Evolutionary conservation across 2,797 vertebrate genomes (phyloP), one percentile per base, ranked within the genome.

Genomic region (Sylvia borin): DNA sequence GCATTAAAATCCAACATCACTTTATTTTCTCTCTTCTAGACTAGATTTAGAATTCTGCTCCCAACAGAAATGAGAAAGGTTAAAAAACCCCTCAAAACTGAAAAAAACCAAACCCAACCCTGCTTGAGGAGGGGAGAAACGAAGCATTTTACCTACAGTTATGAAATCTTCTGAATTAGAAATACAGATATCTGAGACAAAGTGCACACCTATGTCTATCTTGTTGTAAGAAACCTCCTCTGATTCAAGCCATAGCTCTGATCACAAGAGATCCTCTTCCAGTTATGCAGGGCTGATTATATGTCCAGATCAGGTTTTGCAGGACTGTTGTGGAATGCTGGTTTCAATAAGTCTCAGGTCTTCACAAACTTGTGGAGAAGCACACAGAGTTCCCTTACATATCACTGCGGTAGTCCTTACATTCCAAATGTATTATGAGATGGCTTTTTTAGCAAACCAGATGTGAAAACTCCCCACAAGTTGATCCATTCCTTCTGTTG

Each of bases 371-470:
- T 12, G 6, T 25, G 21, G 25, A 42, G 24, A 62, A 86, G 16
- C 50, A 36, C 0, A 0, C 53, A 34, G 31, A 51, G 12, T 48
- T 84, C 61, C 53, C 32, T 54, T 66, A 43, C 12, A 2, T 16
- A 57, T 13, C 3, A 2, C 38, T 65, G 11, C 2, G 13, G 4
- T 43, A 53, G 40, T 40, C 40, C 26, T 36, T 57, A 43, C 3
- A 10, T 13, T 53, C 31, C 22, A 43, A 31, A 16, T 42, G 14
- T 45, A 34, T 85, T 65, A 42, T 22, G 16, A 55, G 26, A 55
- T 50, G 26, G 20, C 2, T n/a, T 70, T 74, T 72, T 85, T 42
- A 82, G 62, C 47, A 85, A 87, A 70, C 16, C 34, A 73, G 45
- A 31, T 74, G 53, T 50, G 51, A 82, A 43, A 82, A 53, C 7